Evolutionary conservation across 2,888 invertebrate species (phyloP).

Genomic region (Dryobotodes eremita): DNA sequence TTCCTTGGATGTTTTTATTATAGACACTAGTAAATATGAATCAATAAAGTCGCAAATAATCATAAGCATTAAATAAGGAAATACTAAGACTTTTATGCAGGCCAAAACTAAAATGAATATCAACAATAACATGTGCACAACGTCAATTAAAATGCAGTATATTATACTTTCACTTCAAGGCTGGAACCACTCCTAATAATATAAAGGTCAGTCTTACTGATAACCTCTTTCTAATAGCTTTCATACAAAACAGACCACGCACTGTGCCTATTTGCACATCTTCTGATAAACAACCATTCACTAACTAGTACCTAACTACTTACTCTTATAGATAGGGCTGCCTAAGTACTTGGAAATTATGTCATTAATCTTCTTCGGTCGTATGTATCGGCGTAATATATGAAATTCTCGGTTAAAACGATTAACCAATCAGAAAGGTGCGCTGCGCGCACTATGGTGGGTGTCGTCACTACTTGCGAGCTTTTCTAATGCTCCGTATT

Average conservation of each 20-base stretch:
- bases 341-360: conserved; percentile 12
- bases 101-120: neutral
- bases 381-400: conserved; percentile 15
- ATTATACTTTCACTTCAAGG: conserved; percentile 24
- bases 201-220: conserved; percentile 37
- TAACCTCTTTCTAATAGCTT: conserved; percentile 53
- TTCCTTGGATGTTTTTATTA: neutral
- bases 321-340: conserved; percentile 47
- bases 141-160: conserved; percentile 24
- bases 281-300: conserved; percentile 52
- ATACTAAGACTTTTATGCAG: neutral
- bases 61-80: neutral
- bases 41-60: neutral
- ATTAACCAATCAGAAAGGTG: conserved; percentile 20
- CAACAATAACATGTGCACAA: conserved; percentile 4
- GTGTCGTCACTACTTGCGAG: neutral
- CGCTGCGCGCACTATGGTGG: neutral
- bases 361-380: conserved; percentile 34
- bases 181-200: conserved; percentile 19
- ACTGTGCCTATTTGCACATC: conserved; percentile 40
- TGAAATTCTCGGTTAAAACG: conserved; percentile 20
- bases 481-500: neutral
- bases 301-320: conserved; percentile 13
- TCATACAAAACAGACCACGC: conserved; percentile 50
- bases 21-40: neutral